phyloP scores from a whole-genome alignment of 2,113 vertebrate species.

The Aplodontia rufa region DNA sequence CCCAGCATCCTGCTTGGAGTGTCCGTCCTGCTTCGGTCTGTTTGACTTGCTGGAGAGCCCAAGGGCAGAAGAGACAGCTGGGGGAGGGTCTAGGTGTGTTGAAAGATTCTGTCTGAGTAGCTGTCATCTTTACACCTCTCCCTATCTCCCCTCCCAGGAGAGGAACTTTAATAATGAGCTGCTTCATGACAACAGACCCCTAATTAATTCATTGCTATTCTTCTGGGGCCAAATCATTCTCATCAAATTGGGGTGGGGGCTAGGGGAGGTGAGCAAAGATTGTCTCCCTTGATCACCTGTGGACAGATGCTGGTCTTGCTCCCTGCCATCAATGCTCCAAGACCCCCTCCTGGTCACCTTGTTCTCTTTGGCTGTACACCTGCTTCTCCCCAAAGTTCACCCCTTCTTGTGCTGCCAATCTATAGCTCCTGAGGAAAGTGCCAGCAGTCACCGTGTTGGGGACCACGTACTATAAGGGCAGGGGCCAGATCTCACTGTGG shows the following conservation, averaged over 20 bases:
- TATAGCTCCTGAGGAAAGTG: neutral
- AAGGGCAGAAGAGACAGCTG: conserved; percentile 80
- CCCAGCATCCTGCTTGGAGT: conserved; percentile 8
- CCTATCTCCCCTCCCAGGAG: conserved; percentile 77
- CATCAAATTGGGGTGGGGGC: conserved; percentile 64
- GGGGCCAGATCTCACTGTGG: neutral
- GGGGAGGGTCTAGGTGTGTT: conserved; percentile 56
- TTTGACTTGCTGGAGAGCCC: conserved; percentile 28
- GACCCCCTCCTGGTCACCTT: neutral
- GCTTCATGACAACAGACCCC: conserved; percentile 84
- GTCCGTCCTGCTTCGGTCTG: neutral
- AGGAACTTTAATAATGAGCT: conserved; percentile 82
- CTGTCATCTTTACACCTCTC: conserved; percentile 81
- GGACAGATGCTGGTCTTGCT: neutral
- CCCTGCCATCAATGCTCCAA: neutral
- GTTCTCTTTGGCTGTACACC: conserved; percentile 12
- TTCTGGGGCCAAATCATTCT: conserved; percentile 80
- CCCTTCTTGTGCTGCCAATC: neutral
- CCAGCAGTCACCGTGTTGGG: neutral
- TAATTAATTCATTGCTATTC: conserved; percentile 87
- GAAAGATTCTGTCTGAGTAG: conserved; percentile 81
- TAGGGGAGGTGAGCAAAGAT: neutral
- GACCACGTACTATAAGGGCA: neutral
- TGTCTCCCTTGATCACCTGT: neutral
- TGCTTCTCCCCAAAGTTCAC: conserved; percentile 19